Percentiles rank a stretch among this genome's conserved stretches.
Evolutionary conservation across 2,888 invertebrate genomes (phyloP).

Genomic region (Plebejus melissa): DNA sequence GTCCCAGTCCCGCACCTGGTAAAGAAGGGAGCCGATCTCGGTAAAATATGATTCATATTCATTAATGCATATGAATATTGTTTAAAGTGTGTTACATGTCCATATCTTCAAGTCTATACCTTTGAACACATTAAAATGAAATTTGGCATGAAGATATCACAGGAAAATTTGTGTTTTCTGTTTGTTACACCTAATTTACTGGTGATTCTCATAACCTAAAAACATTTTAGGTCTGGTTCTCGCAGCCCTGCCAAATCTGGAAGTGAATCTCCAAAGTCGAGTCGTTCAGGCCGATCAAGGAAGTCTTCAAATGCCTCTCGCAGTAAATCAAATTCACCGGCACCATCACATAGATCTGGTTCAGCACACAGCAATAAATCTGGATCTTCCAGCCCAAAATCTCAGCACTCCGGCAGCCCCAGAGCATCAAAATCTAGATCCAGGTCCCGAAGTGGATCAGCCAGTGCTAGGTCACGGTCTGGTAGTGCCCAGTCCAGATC

Average conservation of each 20-base stretch:
- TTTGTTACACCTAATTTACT: not conserved
- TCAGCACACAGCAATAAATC: constrained; percentile 71
- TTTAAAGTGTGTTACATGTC: not conserved
- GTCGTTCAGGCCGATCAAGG: constrained; percentile 53
- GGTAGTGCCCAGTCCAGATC: constrained; percentile 52
- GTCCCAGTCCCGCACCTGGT: constrained; percentile 63
- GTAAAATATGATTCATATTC: constrained; percentile 41
- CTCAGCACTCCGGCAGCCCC: constrained; percentile 64
- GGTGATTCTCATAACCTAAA: not conserved
- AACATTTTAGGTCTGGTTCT: constrained; percentile 59
- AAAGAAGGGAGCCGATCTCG: constrained; percentile 65
- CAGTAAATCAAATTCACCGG: constrained; percentile 70
- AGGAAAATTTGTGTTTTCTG: too few relatives aligned
- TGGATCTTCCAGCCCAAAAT: constrained; percentile 65
- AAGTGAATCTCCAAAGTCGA: constrained; percentile 69
- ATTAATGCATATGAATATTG: too few relatives aligned
- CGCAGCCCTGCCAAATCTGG: constrained; percentile 63
- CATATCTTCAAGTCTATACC: not conserved
- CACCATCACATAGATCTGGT: constrained; percentile 60
- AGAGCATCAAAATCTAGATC: constrained; percentile 59
- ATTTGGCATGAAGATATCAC: too few relatives aligned
- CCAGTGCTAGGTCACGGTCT: constrained; percentile 44
- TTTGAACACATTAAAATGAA: too few relatives aligned
- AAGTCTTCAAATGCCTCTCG: constrained; percentile 63
- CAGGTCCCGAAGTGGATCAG: constrained; percentile 56